phyloP scores from a whole-genome alignment of 2,113 vertebrate genomes.

The Spea bombifrons region DNA sequence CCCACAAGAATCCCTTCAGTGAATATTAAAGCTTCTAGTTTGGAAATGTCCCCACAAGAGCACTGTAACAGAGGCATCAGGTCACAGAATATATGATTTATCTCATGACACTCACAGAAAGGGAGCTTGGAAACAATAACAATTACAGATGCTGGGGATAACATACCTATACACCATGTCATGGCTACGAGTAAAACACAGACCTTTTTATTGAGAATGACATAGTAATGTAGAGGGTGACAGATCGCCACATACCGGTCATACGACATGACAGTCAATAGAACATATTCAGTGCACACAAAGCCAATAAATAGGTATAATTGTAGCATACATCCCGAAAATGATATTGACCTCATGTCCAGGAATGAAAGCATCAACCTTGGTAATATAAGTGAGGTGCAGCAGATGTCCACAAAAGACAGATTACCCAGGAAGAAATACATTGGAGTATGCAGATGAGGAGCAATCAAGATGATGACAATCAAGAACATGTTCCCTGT shows the following conservation, averaged over 20 bases:
- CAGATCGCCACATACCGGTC: conserved; percentile 54
- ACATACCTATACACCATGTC: neutral
- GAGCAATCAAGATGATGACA: too few relatives aligned
- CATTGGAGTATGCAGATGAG: too few relatives aligned
- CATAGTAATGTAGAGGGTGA: conserved; percentile 44
- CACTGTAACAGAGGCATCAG: conserved; percentile 5
- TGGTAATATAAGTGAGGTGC: neutral
- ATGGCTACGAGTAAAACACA: neutral
- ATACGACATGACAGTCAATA: conserved; percentile 23
- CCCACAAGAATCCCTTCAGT: neutral
- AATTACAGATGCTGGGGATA: neutral
- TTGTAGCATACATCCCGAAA: neutral
- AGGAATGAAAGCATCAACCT: neutral
- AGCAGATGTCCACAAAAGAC: conserved; percentile 9
- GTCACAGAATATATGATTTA: conserved; percentile 2
- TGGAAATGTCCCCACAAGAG: neutral
- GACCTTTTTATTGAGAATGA: neutral
- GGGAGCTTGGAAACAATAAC: neutral
- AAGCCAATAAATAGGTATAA: neutral
- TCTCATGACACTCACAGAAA: neutral
- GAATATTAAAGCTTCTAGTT: neutral
- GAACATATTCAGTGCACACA: neutral
- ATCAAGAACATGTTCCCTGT: too few relatives aligned
- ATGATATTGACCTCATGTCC: neutral
- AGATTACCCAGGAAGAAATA: neutral